A percentile compares a stretch with the other conserved stretches of the same genome.
Evolutionary conservation across 2,888 invertebrate genomes (phyloP).

Genomic region (Tetranychus piercei): DNA sequence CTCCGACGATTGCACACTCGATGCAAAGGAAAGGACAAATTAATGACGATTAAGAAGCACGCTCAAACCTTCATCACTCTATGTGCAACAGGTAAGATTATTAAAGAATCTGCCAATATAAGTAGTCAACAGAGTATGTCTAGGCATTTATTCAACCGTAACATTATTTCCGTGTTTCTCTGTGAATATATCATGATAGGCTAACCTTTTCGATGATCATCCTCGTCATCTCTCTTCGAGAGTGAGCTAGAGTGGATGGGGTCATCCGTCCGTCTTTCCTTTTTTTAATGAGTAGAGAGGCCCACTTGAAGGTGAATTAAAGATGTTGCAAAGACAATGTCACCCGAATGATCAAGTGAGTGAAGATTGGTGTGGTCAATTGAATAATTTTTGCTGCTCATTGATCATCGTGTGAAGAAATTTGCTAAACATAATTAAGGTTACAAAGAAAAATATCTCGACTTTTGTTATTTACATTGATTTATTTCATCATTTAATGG

Average conservation of each 20-base stretch:
- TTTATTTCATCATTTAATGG: no score
- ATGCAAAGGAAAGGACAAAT: not conserved
- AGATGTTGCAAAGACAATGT: no score
- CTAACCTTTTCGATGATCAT: no score
- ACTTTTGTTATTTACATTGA: no score
- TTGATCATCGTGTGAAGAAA: no score
- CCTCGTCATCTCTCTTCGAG: not conserved
- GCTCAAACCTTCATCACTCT: slow-evolving; percentile 56
- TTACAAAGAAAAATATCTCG: no score
- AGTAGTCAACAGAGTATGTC: no score
- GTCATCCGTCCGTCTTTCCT: not conserved
- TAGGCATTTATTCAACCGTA: not conserved
- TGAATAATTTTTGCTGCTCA: no score
- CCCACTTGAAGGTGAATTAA: not conserved
- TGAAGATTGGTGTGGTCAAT: no score
- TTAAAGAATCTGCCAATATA: not conserved
- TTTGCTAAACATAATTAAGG: no score
- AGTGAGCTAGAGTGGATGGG: not conserved
- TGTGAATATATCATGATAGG: not conserved
- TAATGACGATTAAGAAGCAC: slow-evolving; percentile 34
- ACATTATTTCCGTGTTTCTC: not conserved
- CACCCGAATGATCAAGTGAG: no score
- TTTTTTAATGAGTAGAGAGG: not conserved
- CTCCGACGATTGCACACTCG: slow-evolving; percentile 30
- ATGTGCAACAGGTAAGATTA: slow-evolving; percentile 52